A percentile compares a stretch with the other conserved stretches of the same genome.
These are phyloP conservation scores for Phalacrocorax brasilianus DNA, from an alignment of 2,113 vertebrate genomes.

Conservation along the genomic window DNA sequence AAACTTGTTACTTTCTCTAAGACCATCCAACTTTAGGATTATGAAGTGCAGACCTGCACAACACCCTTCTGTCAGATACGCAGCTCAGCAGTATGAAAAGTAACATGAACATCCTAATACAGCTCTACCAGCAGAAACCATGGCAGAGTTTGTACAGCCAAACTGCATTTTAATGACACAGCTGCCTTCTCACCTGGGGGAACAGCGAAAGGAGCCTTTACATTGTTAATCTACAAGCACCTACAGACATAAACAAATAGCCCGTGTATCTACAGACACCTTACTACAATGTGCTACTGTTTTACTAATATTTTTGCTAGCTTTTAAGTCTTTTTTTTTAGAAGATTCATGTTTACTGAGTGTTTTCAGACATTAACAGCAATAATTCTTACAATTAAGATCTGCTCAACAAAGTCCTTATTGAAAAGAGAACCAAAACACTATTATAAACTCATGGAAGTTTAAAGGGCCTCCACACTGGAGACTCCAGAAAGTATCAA, in stretches of 20 bases:
- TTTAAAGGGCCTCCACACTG: neutral
- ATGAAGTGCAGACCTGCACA: neutral
- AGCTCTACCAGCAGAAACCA: neutral
- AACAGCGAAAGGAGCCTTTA: neutral
- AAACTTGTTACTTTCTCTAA: neutral
- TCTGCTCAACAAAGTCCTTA: neutral
- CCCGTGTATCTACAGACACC: neutral
- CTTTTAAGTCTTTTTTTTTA: too few relatives aligned
- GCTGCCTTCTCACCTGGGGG: neutral
- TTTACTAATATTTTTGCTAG: neutral
- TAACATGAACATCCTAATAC: neutral
- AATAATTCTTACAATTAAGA: neutral
- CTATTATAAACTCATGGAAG: neutral
- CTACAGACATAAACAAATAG: neutral
- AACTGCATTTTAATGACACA: neutral
- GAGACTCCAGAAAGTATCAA: neutral
- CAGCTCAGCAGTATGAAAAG: neutral
- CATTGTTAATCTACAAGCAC: neutral
- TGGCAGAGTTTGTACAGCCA: neutral
- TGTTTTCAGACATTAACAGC: neutral
- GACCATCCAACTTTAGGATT: neutral
- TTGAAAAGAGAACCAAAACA: neutral
- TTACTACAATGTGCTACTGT: fast-evolving
- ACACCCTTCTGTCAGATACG: fast-evolving
- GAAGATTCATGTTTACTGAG: neutral